Evolutionary conservation across 2,113 vertebrate genomes (phyloP).

Genomic region (Cisticola juncidis): DNA sequence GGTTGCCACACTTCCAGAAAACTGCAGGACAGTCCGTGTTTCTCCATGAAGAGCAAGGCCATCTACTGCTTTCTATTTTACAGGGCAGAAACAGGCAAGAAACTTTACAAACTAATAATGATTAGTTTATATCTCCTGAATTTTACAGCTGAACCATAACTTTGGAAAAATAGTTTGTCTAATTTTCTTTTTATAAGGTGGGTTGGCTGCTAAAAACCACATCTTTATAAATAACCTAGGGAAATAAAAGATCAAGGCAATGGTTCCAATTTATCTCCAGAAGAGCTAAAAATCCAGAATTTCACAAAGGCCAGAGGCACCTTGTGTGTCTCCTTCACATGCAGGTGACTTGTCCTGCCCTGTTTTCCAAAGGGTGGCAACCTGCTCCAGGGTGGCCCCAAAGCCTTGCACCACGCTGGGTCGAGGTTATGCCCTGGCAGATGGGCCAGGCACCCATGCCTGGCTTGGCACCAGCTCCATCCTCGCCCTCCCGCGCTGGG

Average conservation of each 20-base stretch:
- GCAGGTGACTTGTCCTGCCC: background rate
- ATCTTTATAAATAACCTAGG: background rate
- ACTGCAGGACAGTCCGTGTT: background rate
- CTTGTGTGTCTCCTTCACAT: fast-evolving
- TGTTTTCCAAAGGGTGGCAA: slow-evolving; percentile 23
- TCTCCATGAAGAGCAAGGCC: background rate
- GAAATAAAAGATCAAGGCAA: background rate
- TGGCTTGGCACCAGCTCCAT: background rate
- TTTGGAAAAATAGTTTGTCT: background rate
- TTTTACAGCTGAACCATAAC: background rate
- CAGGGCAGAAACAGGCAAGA: background rate
- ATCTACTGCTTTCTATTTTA: background rate
- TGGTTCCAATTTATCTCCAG: background rate
- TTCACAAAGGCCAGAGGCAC: background rate
- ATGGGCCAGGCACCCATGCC: background rate
- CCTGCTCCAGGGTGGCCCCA: background rate
- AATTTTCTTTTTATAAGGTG: background rate
- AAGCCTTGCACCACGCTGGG: background rate
- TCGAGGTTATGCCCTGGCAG: background rate
- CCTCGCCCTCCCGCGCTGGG: background rate
- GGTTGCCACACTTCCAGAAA: slow-evolving; percentile 28
- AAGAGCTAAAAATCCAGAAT: background rate
- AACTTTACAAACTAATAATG: background rate
- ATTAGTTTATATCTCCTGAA: background rate
- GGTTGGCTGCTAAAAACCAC: background rate